These are phyloP conservation scores for Xestia rhomboidea DNA, from an alignment of 2,888 invertebrate species.

Conservation along the genomic window DNA sequence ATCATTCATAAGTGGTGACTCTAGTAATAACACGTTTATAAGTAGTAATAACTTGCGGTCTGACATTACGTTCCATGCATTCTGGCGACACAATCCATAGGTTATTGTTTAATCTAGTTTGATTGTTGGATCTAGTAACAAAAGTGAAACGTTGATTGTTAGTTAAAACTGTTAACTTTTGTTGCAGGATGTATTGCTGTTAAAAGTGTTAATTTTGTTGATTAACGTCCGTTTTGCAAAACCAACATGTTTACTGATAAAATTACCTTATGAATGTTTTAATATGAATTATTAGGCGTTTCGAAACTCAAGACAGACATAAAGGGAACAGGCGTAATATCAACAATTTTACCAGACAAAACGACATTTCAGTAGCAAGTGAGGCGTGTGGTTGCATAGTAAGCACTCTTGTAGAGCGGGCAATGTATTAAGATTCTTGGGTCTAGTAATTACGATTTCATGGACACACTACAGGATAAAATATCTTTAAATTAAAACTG, in stretches of 20 bases:
- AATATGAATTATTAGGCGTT: background rate
- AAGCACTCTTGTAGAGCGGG: background rate
- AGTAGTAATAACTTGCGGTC: slow-evolving; percentile 75
- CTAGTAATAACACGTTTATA: slow-evolving; percentile 78
- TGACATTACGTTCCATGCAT: slow-evolving; percentile 70
- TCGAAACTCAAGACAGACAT: too few relatives aligned
- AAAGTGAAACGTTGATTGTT: slow-evolving; percentile 16
- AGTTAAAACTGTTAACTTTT: background rate
- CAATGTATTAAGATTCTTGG: background rate
- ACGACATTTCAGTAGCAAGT: background rate
- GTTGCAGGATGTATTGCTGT: background rate
- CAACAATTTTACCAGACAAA: background rate
- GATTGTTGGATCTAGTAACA: slow-evolving; percentile 23
- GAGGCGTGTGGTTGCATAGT: background rate
- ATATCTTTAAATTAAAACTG: slow-evolving; percentile 10
- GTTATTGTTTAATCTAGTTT: slow-evolving; percentile 45
- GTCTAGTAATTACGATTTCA: background rate
- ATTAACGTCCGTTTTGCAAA: background rate
- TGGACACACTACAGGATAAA: slow-evolving; percentile 42
- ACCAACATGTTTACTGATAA: background rate
- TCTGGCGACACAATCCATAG: slow-evolving; percentile 48
- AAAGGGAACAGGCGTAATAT: background rate
- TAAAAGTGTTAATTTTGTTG: background rate
- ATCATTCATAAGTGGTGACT: slow-evolving; percentile 67
- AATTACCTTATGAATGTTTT: background rate